phyloP scores from a whole-genome alignment of 2,888 invertebrate species.

The Clivina fossor region DNA sequence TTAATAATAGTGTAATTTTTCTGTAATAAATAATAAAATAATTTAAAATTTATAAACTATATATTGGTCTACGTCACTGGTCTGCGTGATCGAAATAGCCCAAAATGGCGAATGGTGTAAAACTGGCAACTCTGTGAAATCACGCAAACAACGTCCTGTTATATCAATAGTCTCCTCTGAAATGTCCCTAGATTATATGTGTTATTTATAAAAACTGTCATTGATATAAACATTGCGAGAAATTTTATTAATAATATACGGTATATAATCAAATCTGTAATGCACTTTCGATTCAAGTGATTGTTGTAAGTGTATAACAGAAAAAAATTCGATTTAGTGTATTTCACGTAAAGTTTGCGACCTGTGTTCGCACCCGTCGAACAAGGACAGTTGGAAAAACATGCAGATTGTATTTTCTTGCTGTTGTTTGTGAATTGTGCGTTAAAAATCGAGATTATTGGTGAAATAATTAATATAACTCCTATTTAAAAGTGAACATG shows the following conservation, averaged over 20 bases:
- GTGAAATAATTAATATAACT: constrained; percentile 10
- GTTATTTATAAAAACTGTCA: constrained; percentile 26
- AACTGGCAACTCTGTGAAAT: constrained; percentile 24
- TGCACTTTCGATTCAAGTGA: neutral
- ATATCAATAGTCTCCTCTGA: constrained; percentile 20
- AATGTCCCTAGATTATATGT: constrained; percentile 21
- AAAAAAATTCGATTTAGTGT: constrained; percentile 22
- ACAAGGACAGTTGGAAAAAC: constrained; percentile 35
- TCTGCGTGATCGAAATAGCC: too few species aligned
- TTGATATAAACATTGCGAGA: constrained; percentile 15
- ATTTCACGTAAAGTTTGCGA: constrained; percentile 19
- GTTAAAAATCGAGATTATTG: constrained; percentile 17
- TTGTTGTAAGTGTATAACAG: constrained; percentile 4
- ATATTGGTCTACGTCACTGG: too few species aligned
- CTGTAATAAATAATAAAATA: too few species aligned
- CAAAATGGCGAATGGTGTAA: constrained; percentile 16
- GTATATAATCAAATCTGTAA: constrained; percentile 2
- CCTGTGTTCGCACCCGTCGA: constrained; percentile 30
- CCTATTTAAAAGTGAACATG: constrained; percentile 29
- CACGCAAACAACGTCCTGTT: constrained; percentile 21
- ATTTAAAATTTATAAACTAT: too few species aligned
- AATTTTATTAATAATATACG: constrained; percentile 7
- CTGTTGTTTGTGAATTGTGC: constrained; percentile 24
- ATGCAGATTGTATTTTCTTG: constrained; percentile 29
- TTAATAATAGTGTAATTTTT: too few species aligned